Conservation (phyloP, 2,797 vertebrate species). For the Pseudocheirus occidentalis region DNA sequence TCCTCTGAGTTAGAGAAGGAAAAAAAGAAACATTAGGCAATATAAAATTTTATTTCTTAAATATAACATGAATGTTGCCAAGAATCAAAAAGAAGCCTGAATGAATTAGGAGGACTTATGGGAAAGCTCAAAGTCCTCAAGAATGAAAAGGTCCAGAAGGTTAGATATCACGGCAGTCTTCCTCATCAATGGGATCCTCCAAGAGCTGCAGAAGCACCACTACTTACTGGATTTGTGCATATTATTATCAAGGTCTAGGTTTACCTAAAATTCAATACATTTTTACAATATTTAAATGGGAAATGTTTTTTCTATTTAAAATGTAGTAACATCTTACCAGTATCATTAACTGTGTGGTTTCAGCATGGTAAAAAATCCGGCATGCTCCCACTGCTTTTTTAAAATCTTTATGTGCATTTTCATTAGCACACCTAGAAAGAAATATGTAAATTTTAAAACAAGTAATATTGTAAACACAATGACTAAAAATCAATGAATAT, state of each 20-base stretch:
- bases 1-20: background rate
- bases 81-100: background rate
- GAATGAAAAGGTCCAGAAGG: background rate
- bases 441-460: conserved; percentile 58
- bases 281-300: conserved; percentile 14
- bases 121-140: background rate
- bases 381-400: conserved; percentile 98
- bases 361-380: conserved; percentile 92
- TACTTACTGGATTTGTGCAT: background rate
- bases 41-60: background rate
- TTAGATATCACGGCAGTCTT: background rate
- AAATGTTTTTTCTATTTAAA: conserved; percentile 36
- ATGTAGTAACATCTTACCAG: conserved; percentile 87
- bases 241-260: background rate
- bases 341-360: conserved; percentile 93
- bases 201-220: background rate
- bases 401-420: conserved; percentile 98
- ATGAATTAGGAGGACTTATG: background rate
- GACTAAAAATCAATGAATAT: conserved; percentile 23
- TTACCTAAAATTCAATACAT: conserved; percentile 17
- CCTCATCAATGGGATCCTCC: background rate
- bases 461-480: background rate
- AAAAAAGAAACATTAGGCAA: background rate
- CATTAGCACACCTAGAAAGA: conserved; percentile 91
- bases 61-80: background rate